A percentile compares a stretch with the other conserved stretches of the same genome.
These are phyloP conservation scores for Candidula unifasciata DNA, from an alignment of 2,888 invertebrate genomes.

Conservation along the genomic window DNA sequence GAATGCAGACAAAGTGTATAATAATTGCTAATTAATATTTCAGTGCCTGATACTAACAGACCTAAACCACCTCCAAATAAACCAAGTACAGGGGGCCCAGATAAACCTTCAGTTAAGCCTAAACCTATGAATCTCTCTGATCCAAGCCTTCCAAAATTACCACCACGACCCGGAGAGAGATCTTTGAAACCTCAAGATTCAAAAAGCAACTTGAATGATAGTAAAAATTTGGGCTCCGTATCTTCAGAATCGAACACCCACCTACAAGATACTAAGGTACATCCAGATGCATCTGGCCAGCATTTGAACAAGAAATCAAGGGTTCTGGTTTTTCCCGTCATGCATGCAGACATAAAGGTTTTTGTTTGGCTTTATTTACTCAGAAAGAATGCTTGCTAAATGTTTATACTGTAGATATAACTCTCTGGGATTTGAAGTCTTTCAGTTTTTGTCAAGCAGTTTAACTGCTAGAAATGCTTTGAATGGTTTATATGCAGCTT, in stretches of 20 bases:
- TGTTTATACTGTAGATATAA: not conserved
- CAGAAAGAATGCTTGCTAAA: not conserved
- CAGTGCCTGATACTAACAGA: not conserved
- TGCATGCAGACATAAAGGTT: not conserved
- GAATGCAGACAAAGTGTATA: too few relatives aligned
- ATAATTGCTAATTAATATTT: not conserved
- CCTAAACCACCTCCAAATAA: constrained; percentile 25
- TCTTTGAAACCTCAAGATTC: not conserved
- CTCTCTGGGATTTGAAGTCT: too few relatives aligned
- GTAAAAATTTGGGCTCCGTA: not conserved
- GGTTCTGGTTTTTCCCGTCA: not conserved
- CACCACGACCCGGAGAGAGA: not conserved
- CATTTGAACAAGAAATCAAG: not conserved
- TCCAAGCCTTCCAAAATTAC: not conserved
- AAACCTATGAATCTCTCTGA: constrained; percentile 1
- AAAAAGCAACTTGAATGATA: not conserved
- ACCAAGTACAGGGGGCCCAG: not conserved
- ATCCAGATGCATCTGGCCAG: not conserved
- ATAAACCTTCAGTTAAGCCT: constrained; percentile 4
- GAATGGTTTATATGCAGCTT: too few relatives aligned
- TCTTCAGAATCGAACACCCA: not conserved
- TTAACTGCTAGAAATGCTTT: too few relatives aligned
- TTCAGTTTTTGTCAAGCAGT: too few relatives aligned
- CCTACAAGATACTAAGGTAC: not conserved
- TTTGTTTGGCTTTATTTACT: not conserved